Evolutionary conservation across 2,797 vertebrate species (phyloP).

Genomic region (Tadarida brasiliensis): DNA sequence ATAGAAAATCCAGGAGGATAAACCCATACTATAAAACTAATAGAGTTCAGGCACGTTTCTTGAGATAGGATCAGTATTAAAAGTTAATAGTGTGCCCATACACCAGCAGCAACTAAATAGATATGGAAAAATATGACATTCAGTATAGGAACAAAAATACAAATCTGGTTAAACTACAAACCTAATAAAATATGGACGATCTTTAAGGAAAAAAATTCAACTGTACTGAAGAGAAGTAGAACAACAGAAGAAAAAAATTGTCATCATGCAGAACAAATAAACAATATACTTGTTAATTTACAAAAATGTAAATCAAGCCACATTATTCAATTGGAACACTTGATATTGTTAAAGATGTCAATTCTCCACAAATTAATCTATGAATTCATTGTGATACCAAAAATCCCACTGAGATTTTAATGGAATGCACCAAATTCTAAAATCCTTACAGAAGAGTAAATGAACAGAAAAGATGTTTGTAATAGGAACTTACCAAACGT

Average conservation of each 20-base stretch:
- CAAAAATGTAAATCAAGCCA: conserved; percentile 12
- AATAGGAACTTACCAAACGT: conserved; percentile 51
- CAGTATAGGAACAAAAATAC: background rate
- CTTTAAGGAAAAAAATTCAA: conserved; percentile 43
- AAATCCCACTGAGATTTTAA: conserved; percentile 47
- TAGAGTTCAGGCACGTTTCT: conserved; percentile 11
- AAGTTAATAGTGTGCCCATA: background rate
- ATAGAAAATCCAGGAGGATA: conserved; percentile 40
- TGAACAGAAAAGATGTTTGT: conserved; percentile 29
- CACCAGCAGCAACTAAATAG: background rate
- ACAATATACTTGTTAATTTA: background rate
- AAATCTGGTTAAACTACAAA: background rate
- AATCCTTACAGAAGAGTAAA: conserved; percentile 50
- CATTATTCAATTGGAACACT: background rate
- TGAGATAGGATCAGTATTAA: conserved; percentile 34
- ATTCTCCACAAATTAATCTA: background rate
- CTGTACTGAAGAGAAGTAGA: background rate
- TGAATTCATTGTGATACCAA: conserved; percentile 26
- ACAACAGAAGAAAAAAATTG: background rate
- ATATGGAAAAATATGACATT: background rate
- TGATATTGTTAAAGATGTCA: conserved; percentile 23
- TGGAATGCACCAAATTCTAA: conserved; percentile 43
- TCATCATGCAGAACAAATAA: background rate
- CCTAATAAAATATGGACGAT: background rate
- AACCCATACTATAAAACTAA: background rate